Evolutionary conservation across 2,113 vertebrate species (phyloP), one percentile per base, ranked within the genome.

Genomic region (Nothobranchius furzeri): DNA sequence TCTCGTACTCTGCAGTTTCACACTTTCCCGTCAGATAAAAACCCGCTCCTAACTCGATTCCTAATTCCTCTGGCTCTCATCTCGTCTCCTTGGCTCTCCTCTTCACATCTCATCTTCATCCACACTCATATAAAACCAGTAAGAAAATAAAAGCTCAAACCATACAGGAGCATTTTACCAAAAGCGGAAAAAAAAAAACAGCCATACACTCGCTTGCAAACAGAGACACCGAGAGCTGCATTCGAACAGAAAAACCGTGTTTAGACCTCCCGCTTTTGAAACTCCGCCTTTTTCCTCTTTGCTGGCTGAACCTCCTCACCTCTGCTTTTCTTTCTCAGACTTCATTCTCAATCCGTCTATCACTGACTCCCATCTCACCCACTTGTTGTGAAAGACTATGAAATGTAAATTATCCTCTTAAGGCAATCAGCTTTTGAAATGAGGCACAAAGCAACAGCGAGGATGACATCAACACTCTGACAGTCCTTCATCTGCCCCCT

Each of bases 361-460:
- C 58, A 46, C 64, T 53, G 60, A 64, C 82, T 85, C 65, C 82
- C 69, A 76, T 75, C 82, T 83, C 75, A 83, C 70, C 75, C 79
- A 88, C 89, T 87, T 90, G 87, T 85, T 80, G 87, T 86, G 75
- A 76, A 85, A 70, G 78, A 75, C 83, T 89, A 69, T 88, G 89
- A 90, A 89, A 88, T 89, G 87, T 84, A 89, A 89, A 89, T 89
- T 87, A 84, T 89, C 73, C 83, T 90, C 89, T 88, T 88, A 85
- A 89, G 86, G 81, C 85, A 89, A 89, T 88, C 84, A 83, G 82
- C 49, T 78, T 90, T 87, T 89, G 81, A 89, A 87, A 90, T 80
- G 62, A 79, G 79, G 77, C 85, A 86, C 85, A 88, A 89, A 88
- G 85, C 77, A 80, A 78, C 60, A 85, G 85, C 68, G 83, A 86